Evolutionary conservation across 1,140 invertebrate species (phyloP).

Genomic region (Lordiphosa stackelbergi): DNA sequence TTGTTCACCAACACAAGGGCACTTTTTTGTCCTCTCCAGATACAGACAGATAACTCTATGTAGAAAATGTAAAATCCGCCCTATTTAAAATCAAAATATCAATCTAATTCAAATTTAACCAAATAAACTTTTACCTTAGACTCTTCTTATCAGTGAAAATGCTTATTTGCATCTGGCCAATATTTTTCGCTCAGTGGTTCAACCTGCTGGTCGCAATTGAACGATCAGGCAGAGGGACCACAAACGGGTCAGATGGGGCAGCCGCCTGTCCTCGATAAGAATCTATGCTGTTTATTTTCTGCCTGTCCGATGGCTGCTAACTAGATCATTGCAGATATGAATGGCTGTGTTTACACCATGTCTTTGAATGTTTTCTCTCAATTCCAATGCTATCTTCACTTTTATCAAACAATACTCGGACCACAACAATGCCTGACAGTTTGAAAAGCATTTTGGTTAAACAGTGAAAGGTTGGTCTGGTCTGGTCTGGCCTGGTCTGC

Average conservation of each 20-base stretch:
- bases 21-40: too few relatives aligned
- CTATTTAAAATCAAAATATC: too few relatives aligned
- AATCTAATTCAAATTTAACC: too few relatives aligned
- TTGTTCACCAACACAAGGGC: too few relatives aligned
- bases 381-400: slow-evolving; percentile 49
- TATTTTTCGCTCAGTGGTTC: slow-evolving; percentile 14
- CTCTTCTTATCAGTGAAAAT: too few relatives aligned
- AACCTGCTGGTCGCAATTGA: slow-evolving; percentile 31
- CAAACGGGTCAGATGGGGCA: slow-evolving; percentile 22
- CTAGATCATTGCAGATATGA: slow-evolving; percentile 50
- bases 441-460: slow-evolving; percentile 16
- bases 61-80: too few relatives aligned
- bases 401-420: slow-evolving; percentile 47
- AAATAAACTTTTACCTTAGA: too few relatives aligned
- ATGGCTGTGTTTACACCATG: slow-evolving; percentile 44
- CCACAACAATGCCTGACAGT: slow-evolving; percentile 24
- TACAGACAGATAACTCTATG: too few relatives aligned
- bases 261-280: slow-evolving; percentile 33
- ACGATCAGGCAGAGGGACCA: slow-evolving; percentile 29
- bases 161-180: too few relatives aligned
- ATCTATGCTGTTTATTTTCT: slow-evolving; percentile 49
- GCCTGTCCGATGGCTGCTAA: slow-evolving; percentile 33
- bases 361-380: slow-evolving; percentile 51
- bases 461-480: slow-evolving; percentile 48
- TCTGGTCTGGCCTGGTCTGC: slow-evolving; percentile 3